A percentile compares a stretch with the other conserved stretches of the same genome.
phyloP scores from a whole-genome alignment of 2,888 invertebrate species.

The Drosophila antonietae region DNA sequence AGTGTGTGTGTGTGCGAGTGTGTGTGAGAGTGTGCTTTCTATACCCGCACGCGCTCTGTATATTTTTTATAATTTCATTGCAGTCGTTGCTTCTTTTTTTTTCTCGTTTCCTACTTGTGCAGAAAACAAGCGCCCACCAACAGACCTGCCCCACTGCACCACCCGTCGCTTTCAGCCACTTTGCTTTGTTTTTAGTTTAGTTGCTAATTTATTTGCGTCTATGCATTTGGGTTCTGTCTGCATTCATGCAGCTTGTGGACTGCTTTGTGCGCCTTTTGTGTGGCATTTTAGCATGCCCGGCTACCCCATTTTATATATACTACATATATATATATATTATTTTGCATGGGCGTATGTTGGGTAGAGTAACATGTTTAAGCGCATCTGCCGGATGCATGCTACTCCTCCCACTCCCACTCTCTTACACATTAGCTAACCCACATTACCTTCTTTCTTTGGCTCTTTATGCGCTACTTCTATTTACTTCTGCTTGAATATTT shows the following conservation, averaged over 20 bases:
- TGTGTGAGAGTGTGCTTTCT: slow-evolving; percentile 31
- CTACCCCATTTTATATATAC: slow-evolving; percentile 14
- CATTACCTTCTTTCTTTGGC: slow-evolving; percentile 36
- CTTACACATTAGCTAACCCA: slow-evolving; percentile 8
- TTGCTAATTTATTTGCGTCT: slow-evolving; percentile 77
- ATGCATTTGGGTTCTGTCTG: slow-evolving; percentile 63
- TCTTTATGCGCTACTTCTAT: slow-evolving; percentile 35
- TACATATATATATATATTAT: not conserved
- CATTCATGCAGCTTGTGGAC: slow-evolving; percentile 22
- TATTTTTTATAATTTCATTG: slow-evolving; percentile 70
- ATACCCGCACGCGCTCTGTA: slow-evolving; percentile 56
- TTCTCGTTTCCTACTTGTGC: slow-evolving; percentile 30
- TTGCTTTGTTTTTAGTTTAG: slow-evolving; percentile 67
- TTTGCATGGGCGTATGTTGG: slow-evolving; percentile 18
- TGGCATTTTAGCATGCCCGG: slow-evolving; percentile 46
- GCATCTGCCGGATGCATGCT: slow-evolving; percentile 54
- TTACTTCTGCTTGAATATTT: slow-evolving; percentile 63
- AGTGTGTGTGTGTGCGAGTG: slow-evolving; percentile 2
- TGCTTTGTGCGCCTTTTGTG: slow-evolving; percentile 50
- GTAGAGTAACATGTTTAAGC: slow-evolving; percentile 41
- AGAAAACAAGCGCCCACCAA: slow-evolving; percentile 13
- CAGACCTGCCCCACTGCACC: slow-evolving; percentile 1
- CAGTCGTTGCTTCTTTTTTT: slow-evolving; percentile 17
- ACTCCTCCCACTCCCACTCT: not conserved
- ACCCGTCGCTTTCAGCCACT: slow-evolving; percentile 27